Evolutionary conservation across 2,888 invertebrate genomes (phyloP), one percentile per base, ranked within the genome.

Genomic region (Endomychus coccineus): DNA sequence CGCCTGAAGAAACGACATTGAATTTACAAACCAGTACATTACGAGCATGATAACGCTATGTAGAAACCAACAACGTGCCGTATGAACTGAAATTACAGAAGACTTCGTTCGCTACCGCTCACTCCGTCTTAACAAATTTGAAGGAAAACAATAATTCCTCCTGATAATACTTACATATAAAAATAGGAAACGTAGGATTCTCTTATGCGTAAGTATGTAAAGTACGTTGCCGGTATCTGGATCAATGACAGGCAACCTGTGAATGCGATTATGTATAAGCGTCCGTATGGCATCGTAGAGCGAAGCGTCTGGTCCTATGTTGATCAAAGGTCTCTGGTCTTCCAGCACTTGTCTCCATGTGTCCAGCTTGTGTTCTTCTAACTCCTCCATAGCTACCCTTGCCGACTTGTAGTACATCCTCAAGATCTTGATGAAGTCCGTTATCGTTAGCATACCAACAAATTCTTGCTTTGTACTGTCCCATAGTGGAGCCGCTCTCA

Each of bases 381-480:
- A 70, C 68, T 96, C 94, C 55, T 94, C 94, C 88, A 96, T 95
- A 51, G 87, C 80, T 39, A 87, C 87, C 54, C 83, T 75, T 35
- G 90, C 90, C 56, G 92, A 89, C 59, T 87, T 92, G 71, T 96
- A 95, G 74, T 95, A 95, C 82, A 91, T 94, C 69, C 91, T 86
- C 54, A 98, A 77, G 57, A 97, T 97, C 70, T 94, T 90, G 59
- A 98, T 98, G 69, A 98, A 98, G 71, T 98, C 97, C 35, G 98
- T 97, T 57, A 98, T 97, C 48, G 97, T 97, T 54, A 98, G 75
- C 95, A 98, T 97, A 52, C 97, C 98, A 45, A 97, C 87, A 70
- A 92, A 95, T 65, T 83, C 78, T 66, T 96, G 95, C 55, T 80
- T 80, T 45, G 77, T 74, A 49, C 88, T 88, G 69, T 98, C 95